Percentiles rank a stretch among this genome's conserved stretches.
These are phyloP conservation scores for Ambastaia sidthimunki DNA, from an alignment of 2,797 vertebrate species.

Conservation along the genomic window DNA sequence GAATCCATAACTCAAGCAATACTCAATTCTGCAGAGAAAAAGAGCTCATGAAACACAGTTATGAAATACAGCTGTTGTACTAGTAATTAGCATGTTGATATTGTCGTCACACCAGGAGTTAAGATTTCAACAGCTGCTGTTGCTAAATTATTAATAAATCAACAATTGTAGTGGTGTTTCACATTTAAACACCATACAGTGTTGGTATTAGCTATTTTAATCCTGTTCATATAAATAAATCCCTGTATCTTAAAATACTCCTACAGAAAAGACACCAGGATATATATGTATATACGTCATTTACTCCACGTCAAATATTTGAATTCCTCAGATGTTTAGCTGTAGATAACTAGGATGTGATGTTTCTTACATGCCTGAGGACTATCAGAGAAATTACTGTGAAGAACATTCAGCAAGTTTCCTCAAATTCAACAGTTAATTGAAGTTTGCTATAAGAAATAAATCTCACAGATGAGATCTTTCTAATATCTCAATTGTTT, in stretches of 20 bases:
- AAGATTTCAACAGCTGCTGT: not conserved
- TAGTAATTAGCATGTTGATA: too few species aligned
- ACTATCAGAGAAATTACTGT: too few species aligned
- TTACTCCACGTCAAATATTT: constrained; percentile 69
- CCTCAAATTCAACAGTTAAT: too few species aligned
- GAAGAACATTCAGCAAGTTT: too few species aligned
- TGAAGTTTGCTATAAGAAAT: too few species aligned
- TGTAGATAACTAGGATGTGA: constrained; percentile 8
- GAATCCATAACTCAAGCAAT: not conserved
- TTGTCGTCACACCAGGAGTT: not conserved
- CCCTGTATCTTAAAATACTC: constrained; percentile 16
- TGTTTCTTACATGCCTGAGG: not conserved
- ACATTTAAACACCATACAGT: not conserved
- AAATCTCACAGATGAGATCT: too few species aligned
- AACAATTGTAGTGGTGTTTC: not conserved
- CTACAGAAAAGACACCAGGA: constrained; percentile 39
- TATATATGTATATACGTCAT: constrained; percentile 68
- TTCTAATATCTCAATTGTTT: too few species aligned
- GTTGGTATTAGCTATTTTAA: constrained; percentile 52
- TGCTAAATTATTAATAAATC: not conserved
- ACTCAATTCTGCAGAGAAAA: too few species aligned
- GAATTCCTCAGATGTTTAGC: constrained; percentile 29
- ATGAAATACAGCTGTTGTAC: too few species aligned
- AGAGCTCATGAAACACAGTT: too few species aligned
- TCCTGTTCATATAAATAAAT: constrained; percentile 40